Evolutionary conservation across 37 sponge, comb jelly and placozoan genomes (phyloP), one percentile per base, ranked within the genome.

Genomic region (Sycon ciliatum): DNA sequence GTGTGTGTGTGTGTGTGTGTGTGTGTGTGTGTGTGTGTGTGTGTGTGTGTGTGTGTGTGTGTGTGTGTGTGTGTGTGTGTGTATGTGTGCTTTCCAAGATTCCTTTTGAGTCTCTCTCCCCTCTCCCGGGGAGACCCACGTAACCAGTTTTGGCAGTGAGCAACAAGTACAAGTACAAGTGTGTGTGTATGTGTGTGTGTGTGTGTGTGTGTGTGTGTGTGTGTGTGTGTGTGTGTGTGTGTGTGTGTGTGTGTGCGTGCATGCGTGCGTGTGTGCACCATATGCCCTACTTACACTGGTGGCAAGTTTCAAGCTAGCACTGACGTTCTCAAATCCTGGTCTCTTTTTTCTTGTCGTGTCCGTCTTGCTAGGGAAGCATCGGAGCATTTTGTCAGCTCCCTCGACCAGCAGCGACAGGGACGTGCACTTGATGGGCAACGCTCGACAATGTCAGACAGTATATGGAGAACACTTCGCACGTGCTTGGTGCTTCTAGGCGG

Each of bases 311-410:
- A n/a, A n/a, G n/a, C n/a, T n/a, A n/a, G n/a, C n/a, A n/a, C n/a
- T n/a, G n/a, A n/a, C n/a, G n/a, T n/a, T n/a, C n/a, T n/a, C n/a
- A n/a, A n/a, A n/a, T n/a, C n/a, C n/a, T n/a, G n/a, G n/a, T n/a
- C n/a, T n/a, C n/a, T n/a, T n/a, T n/a, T n/a, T n/a, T n/a, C n/a
- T n/a, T n/a, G n/a, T n/a, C n/a, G n/a, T n/a, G n/a, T n/a, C n/a
- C n/a, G n/a, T n/a, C n/a, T n/a, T n/a, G n/a, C 27, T 64, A 84
- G 83, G 56, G 90, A 89, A 64, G 85, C 86, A 7, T 70, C 71
- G 24, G 85, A 91, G 61, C 92, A 91, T 57, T 91, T 91, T 39
- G 67, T 91, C 0, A 84, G 77, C 20, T 88, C 92, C 0, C 69
- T 91, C 3, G 56, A 91, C 65, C 32, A 78, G 28, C 92, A 91